Evolutionary conservation across 2,888 invertebrate species (phyloP).

Genomic region (Drosophila antonietae): DNA sequence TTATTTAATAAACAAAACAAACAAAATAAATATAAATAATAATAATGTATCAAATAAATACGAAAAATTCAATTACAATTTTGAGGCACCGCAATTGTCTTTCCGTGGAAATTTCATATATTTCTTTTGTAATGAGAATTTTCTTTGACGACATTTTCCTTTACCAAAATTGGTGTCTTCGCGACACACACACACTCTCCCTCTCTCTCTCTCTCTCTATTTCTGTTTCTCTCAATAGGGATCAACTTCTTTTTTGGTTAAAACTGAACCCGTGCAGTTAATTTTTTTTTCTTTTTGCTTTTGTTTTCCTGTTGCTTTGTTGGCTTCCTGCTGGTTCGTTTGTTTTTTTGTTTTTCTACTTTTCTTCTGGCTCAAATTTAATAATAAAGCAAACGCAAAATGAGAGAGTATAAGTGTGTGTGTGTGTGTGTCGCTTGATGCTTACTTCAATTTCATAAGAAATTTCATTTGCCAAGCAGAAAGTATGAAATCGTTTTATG

Average conservation of each 20-base stretch:
- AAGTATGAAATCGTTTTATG: constrained; percentile 66
- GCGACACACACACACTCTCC: neutral
- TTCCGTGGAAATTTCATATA: constrained; percentile 7
- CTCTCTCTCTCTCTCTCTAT: neutral
- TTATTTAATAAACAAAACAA: constrained; percentile 2
- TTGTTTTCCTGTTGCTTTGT: constrained; percentile 33
- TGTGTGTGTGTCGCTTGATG: constrained; percentile 28
- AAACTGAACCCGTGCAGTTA: constrained; percentile 40
- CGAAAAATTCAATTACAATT: constrained; percentile 10
- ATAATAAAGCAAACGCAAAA: constrained; percentile 38
- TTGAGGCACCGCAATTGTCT: constrained; percentile 6
- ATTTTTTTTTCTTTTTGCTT: constrained; percentile 25
- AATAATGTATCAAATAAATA: constrained; percentile 8
- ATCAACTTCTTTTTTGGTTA: constrained; percentile 16
- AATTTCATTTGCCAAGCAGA: constrained; percentile 52
- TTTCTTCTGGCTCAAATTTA: constrained; percentile 39
- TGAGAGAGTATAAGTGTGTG: constrained; percentile 5
- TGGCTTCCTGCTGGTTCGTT: constrained; percentile 25
- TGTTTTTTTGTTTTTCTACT: constrained; percentile 11
- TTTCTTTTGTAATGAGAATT: constrained; percentile 3
- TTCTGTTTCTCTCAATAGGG: neutral
- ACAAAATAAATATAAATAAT: neutral
- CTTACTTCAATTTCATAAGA: constrained; percentile 61
- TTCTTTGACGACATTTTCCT: constrained; percentile 13
- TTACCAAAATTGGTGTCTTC: constrained; percentile 1